phyloP scores from a whole-genome alignment of 2,888 invertebrate species.

The Lycaena phlaeas region DNA sequence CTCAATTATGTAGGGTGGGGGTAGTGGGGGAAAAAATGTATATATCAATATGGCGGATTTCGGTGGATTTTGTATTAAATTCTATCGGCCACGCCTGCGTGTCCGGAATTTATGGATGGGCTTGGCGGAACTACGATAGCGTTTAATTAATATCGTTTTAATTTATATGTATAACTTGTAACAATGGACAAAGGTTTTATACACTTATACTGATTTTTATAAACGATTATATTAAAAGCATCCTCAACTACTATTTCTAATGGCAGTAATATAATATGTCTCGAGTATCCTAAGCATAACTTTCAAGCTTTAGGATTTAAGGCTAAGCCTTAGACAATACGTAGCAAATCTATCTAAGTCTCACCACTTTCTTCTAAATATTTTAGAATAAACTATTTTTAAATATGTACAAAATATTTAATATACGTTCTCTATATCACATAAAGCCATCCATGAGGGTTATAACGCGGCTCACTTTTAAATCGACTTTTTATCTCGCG shows the following conservation, averaged over 20 bases:
- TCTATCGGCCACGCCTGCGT: slow-evolving; percentile 52
- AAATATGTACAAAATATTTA: no score
- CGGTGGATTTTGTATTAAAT: slow-evolving; percentile 61
- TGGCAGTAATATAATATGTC: no score
- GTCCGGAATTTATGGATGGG: slow-evolving; percentile 43
- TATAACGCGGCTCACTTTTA: neutral
- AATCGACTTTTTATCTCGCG: neutral
- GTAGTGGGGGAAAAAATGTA: slow-evolving; percentile 51
- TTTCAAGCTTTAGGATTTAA: no score
- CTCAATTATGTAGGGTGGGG: slow-evolving; percentile 61
- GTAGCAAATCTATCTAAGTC: no score
- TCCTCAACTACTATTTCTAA: no score
- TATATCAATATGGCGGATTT: slow-evolving; percentile 62
- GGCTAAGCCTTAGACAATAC: no score
- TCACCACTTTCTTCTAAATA: no score
- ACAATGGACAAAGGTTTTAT: slow-evolving; percentile 1
- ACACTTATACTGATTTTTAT: neutral
- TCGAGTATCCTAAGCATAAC: no score
- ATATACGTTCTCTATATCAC: neutral
- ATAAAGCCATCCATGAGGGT: slow-evolving; percentile 9
- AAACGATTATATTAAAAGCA: no score
- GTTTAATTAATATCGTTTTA: slow-evolving; percentile 30
- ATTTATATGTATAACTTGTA: slow-evolving; percentile 15
- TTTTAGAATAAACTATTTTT: no score
- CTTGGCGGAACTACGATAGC: slow-evolving; percentile 37